Evolutionary conservation across 2,797 vertebrate genomes (phyloP), one percentile per base, ranked within the genome.

Genomic region (Lithobates sylvaticus): DNA sequence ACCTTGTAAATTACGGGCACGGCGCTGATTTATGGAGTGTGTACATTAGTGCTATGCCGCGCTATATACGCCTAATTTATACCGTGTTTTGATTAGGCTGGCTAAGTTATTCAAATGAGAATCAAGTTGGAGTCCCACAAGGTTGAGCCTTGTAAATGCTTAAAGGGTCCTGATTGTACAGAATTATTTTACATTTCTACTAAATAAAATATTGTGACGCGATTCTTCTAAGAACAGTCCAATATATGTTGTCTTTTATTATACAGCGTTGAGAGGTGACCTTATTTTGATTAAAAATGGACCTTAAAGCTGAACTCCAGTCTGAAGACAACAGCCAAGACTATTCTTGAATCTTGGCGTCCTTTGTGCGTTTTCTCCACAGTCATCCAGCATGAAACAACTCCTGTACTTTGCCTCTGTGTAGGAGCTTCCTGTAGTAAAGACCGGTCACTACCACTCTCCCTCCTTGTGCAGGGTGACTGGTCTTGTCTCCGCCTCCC

Each of bases 21-120:
- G 21, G 68, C 21, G 34, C 71, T 75, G 86, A 87, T 84, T 87
- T 87, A 87, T 84, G 64, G 80, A 84, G 86, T 87, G 86, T 80
- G 64, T 78, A 79, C 72, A 47, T 87, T 87, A 78, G 61, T 76
- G 75, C 81, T 80, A 84, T 8, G 80, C 64, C 1, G 39, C n/a
- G 71, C 81, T 80, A 80, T 76, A 80, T 34, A 84, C 44, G 39
- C 76, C n/a, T 87, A 80, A 87, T 87, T 84, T 84, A 76, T 87
- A 75, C 86, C 69, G 67, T 87, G 81, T 87, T 87, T 83, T 87
- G 76, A 85, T 85, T 79, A 85, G 68, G 83, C 26, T 34, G 83
- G 26, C 68, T 85, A 85, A 73, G 78, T 79, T 85, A 85, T 85
- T 85, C 69, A 85, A 78, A 85, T 85, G 76, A 78, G 76, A 71